Evolutionary conservation across 2,113 vertebrate genomes (phyloP).

Genomic region (Pygoscelis antarcticus): DNA sequence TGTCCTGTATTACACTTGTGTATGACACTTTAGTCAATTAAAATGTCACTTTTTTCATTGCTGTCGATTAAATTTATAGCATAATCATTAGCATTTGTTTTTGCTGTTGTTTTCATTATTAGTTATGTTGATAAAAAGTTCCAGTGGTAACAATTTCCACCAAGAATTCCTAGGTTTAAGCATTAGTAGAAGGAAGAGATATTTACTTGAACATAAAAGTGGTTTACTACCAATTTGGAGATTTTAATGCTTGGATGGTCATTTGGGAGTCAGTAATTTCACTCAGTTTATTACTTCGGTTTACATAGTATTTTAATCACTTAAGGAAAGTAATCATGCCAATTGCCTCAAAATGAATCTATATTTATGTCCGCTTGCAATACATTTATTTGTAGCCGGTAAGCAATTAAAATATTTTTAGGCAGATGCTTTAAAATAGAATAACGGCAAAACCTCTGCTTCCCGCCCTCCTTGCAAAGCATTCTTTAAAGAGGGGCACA

Average conservation of each 20-base stretch:
- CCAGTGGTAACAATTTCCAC: background rate
- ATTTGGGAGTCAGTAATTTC: constrained; percentile 1
- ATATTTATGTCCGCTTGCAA: background rate
- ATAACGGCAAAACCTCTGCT: background rate
- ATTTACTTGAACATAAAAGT: background rate
- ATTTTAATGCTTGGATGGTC: background rate
- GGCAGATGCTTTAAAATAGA: background rate
- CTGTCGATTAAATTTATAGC: constrained; percentile 31
- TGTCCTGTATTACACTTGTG: background rate
- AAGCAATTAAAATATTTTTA: constrained; percentile 11
- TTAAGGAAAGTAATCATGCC: background rate
- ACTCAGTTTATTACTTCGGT: constrained; percentile 12
- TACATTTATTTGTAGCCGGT: background rate
- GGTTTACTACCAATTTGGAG: background rate
- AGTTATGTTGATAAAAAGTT: constrained; percentile 10
- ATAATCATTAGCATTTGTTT: background rate
- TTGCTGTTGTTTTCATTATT: constrained; percentile 25
- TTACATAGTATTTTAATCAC: constrained; percentile 28
- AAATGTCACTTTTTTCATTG: constrained; percentile 1
- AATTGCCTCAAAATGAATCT: background rate
- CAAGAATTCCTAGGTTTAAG: background rate
- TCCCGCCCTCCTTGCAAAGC: background rate
- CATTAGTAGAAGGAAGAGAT: constrained; percentile 8
- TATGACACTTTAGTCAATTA: background rate
- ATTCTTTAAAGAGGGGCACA: background rate